phyloP scores from a whole-genome alignment of 2,113 vertebrate genomes.

The Gnathonemus longibarbis region DNA sequence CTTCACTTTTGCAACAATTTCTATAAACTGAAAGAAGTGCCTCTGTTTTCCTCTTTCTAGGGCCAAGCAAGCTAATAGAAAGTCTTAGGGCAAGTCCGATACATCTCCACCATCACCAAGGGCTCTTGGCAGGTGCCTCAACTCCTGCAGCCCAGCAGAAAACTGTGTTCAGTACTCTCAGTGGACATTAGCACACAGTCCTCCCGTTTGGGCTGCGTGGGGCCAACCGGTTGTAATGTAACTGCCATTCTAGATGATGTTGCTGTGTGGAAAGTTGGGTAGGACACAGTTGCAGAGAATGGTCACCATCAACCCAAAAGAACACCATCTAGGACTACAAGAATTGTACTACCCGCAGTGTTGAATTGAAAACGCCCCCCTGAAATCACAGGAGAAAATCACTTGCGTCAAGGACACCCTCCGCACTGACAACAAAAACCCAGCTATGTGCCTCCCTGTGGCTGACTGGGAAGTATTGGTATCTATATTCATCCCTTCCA shows the following conservation, averaged over 20 bases:
- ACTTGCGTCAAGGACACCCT: not conserved
- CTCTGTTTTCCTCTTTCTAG: not conserved
- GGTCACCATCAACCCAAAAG: not conserved
- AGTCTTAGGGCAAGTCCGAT: not conserved
- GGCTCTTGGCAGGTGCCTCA: not conserved
- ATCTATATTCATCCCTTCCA: not conserved
- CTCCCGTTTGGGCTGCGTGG: not conserved
- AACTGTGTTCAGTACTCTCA: not conserved
- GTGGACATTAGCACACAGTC: not conserved
- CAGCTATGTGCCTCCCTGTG: not conserved
- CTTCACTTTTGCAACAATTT: not conserved
- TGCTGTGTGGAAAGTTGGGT: not conserved
- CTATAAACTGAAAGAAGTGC: not conserved
- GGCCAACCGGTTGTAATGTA: not conserved
- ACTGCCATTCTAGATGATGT: not conserved
- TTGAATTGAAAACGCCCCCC: not conserved
- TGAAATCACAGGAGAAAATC: not conserved
- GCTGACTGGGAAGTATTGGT: not conserved
- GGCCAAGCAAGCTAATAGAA: not conserved
- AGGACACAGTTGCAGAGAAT: not conserved
- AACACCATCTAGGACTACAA: not conserved
- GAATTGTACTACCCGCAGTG: not conserved
- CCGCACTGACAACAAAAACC: not conserved
- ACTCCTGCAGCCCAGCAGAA: not conserved
- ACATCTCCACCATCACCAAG: not conserved